Evolutionary conservation across 30 jellyfish, hydroid and myxozoan species (phyloP), one percentile per base, ranked within the genome.

Genomic region (Rhopilema esculentum): DNA sequence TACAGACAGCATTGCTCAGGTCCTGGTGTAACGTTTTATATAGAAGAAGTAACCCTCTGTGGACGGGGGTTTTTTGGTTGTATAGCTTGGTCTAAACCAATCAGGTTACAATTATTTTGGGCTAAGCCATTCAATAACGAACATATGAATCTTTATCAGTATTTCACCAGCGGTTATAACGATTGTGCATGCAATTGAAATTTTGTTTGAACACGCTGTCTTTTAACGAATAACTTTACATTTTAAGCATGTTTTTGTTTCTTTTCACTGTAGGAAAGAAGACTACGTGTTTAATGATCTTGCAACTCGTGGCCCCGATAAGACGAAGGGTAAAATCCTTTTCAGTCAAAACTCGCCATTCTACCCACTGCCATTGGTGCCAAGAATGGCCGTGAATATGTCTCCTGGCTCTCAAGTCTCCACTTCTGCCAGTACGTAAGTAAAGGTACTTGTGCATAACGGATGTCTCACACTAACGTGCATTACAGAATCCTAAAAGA

Each of bases 311-410:
- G 92, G 98, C 26, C 98, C 98, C 16, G 98, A 94, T 69, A 90
- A 66, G 49, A 79, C 97, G 30, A 94, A 94, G 79, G 96, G 86
- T 61, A 94, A 85, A 48, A 88, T 94, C 66, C 96, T 75, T 15
- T 94, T 89, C 75, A 94, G 98, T 84, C 57, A 84, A 84, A 86
- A 94, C 66, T 94, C 98, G 26, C 97, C 98, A 8, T 94, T 94
- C 69, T 89, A 71, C 76, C 95, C 97, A 12, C 83, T 93, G 33
- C 96, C 95, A 29, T 72, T 69, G 50, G 88, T 77, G 28, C 97
- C 92, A 48, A 75, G 73, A 75, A 83, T 89, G 92, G 66, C 93
- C 69, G 72, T 80, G 22, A 69, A 75, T 32, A 25, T 83, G 78
- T 62, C 92, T 40, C 64, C 85, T 49, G 71, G 92, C 50, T 27